phyloP scores from a whole-genome alignment of 2,888 invertebrate species.

The Agriopis leucophaearia region DNA sequence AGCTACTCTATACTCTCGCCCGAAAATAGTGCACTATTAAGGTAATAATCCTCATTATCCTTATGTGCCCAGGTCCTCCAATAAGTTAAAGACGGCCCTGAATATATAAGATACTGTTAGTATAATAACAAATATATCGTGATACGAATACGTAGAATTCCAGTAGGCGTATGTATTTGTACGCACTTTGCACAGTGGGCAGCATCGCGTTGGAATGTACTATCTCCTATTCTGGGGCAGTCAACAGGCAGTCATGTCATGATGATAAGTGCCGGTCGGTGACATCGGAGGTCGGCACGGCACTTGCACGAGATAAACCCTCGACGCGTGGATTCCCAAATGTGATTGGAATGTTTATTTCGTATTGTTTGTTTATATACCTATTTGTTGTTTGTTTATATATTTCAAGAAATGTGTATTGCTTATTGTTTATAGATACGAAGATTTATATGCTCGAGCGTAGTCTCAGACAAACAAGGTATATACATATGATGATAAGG shows the following conservation, averaged over 20 bases:
- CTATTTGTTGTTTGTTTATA: too few relatives aligned
- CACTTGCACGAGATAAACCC: not conserved
- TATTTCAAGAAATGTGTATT: not conserved
- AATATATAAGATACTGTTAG: too few relatives aligned
- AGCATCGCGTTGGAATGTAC: not conserved
- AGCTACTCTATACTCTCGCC: too few relatives aligned
- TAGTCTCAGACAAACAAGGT: too few relatives aligned
- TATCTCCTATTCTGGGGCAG: not conserved
- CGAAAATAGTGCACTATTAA: too few relatives aligned
- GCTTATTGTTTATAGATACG: too few relatives aligned
- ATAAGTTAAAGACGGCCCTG: too few relatives aligned
- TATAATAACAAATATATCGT: not conserved
- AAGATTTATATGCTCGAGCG: too few relatives aligned
- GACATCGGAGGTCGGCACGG: slow-evolving; percentile 25
- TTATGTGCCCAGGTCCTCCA: too few relatives aligned
- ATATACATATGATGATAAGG: too few relatives aligned
- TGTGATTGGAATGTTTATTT: not conserved
- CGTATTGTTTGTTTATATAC: not conserved
- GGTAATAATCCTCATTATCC: too few relatives aligned
- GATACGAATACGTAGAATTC: slow-evolving; percentile 19
- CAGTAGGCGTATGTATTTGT: slow-evolving; percentile 13
- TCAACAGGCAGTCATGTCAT: slow-evolving; percentile 11
- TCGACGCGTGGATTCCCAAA: slow-evolving; percentile 8
- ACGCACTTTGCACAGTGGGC: slow-evolving; percentile 17
- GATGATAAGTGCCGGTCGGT: not conserved